Evolutionary conservation across 35 echinoderm and acorn worm species (phyloP), one percentile per base, ranked within the genome.

Genomic region (Stichopus chloronotus): DNA sequence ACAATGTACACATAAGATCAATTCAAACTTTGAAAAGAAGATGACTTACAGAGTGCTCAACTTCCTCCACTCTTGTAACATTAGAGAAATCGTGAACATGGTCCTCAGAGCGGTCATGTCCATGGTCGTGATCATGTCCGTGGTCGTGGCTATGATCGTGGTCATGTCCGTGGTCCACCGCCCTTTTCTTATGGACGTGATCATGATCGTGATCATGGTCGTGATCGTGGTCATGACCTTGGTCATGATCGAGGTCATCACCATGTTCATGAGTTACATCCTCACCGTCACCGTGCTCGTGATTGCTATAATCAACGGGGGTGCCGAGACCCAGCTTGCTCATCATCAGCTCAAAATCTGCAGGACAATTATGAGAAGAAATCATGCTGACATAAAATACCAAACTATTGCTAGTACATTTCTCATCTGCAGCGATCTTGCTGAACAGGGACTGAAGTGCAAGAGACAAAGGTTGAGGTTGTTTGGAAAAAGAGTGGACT

Each of bases 311-410:
- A 43, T 65, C 61, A 1, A 14, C 61, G 53, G 22, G 43, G 20
- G 4, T 54, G 53, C 53, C 80, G 6, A 56, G 52, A 14, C 11
- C 25, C 80, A 83, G n/a, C 80, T 83, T 43, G 7, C 43, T 17
- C 52, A 83, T 52, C 7, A 83, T 83, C 25, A 83, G 25, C 55
- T 83, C 53, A 52, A 83, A 83, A 83, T 83, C 80, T 83, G 80
- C 13, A 3, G 5, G 7, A 52, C 30, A 43, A 55, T 6, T 20
- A 17, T 53, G 55, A 83, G 14, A 14, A 83, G 16, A 83, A 56
- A 9, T 43, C 30, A 43, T 43, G 30, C 30, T 43, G 30, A 43
- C 30, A 43, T 43, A 43, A 0, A 43, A 43, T 43, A 43, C 3
- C 30, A 43, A 43, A 43, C 30, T 43, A 43, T 43, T 43, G 3